These are phyloP conservation scores for Sepiola atlantica DNA, from an alignment of 2,888 invertebrate genomes.

Conservation along the genomic window DNA sequence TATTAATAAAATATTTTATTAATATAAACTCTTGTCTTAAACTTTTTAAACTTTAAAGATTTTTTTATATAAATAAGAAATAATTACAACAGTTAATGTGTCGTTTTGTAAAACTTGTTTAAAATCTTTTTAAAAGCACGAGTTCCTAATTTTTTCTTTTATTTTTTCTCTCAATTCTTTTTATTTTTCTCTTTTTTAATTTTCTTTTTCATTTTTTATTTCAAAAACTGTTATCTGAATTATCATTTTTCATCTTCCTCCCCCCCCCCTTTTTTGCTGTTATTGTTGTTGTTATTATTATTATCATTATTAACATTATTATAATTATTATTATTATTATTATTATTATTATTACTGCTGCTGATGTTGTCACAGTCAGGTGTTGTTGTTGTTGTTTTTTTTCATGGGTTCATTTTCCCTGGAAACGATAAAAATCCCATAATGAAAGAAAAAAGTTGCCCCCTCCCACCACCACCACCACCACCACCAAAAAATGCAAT, in stretches of 20 bases:
- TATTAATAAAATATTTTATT: no score
- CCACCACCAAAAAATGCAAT: not conserved
- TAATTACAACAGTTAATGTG: no score
- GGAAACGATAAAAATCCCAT: not conserved
- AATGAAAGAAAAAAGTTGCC: not conserved
- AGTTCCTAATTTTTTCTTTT: not conserved
- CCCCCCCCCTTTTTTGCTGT: not conserved
- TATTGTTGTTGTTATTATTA: not conserved
- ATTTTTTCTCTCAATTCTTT: not conserved
- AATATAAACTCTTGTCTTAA: no score
- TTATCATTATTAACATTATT: not conserved
- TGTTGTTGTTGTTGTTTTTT: not conserved
- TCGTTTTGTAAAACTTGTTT: no score
- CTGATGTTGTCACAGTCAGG: constrained; percentile 6
- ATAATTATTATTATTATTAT: not conserved
- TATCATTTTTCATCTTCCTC: not conserved
- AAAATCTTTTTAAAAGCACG: no score
- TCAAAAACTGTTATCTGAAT: not conserved
- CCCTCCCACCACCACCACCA: no score
- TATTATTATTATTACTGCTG: not conserved
- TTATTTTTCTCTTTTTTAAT: not conserved
- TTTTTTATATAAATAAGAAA: no score
- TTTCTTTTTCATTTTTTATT: not conserved
- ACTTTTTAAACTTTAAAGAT: no score
- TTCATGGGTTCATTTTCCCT: not conserved